A percentile compares a stretch with the other conserved stretches of the same genome.
phyloP scores from a whole-genome alignment of 2,888 invertebrate species.

The Drosophila aldrichi region DNA sequence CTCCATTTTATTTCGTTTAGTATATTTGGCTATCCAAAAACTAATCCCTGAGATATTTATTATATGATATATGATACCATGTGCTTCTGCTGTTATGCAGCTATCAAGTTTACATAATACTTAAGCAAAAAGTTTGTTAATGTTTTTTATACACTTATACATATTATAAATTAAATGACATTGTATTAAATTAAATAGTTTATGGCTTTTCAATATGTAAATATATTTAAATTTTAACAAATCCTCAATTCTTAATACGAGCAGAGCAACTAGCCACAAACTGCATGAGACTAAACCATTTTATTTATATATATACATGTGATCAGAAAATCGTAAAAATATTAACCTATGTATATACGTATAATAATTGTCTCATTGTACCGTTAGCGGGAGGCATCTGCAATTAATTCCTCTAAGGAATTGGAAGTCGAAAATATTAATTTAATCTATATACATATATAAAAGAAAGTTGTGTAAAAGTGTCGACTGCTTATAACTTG shows the following conservation, averaged over 20 bases:
- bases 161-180: constrained; percentile 7
- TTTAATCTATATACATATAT: too few species aligned
- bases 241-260: too few species aligned
- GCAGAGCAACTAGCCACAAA: too few species aligned
- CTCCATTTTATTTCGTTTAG: neutral
- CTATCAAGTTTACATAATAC: constrained; percentile 42
- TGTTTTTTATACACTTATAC: constrained; percentile 53
- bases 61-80: constrained; percentile 46
- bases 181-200: neutral
- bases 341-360: too few species aligned
- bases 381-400: too few species aligned
- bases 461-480: too few species aligned
- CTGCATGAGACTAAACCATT: too few species aligned
- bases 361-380: too few species aligned
- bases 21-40: neutral
- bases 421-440: too few species aligned
- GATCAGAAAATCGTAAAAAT: neutral
- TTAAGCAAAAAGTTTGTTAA: constrained; percentile 72
- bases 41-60: constrained; percentile 41
- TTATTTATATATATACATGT: neutral
- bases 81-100: constrained; percentile 69
- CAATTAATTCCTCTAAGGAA: too few species aligned
- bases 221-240: neutral
- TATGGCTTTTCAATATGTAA: too few species aligned
- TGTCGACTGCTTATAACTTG: too few species aligned